These are phyloP conservation scores for Amblyteles armatorius DNA, from an alignment of 2,888 invertebrate genomes.

Conservation along the genomic window DNA sequence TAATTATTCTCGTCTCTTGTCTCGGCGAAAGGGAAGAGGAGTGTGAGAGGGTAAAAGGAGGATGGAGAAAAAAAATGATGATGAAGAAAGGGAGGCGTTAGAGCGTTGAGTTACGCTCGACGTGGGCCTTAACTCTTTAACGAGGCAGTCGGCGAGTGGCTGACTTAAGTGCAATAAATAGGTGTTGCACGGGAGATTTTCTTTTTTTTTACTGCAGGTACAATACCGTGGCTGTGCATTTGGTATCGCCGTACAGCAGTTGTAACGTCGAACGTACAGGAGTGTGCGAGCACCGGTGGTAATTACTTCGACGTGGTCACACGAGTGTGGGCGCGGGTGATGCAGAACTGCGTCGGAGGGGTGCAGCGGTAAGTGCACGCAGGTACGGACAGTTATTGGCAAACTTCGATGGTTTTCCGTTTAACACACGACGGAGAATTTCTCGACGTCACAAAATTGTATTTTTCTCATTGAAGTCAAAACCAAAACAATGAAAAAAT, in stretches of 20 bases:
- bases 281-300: slow-evolving; percentile 21
- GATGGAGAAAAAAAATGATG: slow-evolving; percentile 14
- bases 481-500: background rate
- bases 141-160: slow-evolving; percentile 63
- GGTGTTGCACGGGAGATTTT: slow-evolving; percentile 49
- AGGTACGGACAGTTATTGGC: background rate
- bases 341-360: slow-evolving; percentile 22
- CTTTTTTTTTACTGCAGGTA: slow-evolving; percentile 1
- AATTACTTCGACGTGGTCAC: slow-evolving; percentile 41
- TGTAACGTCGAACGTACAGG: slow-evolving; percentile 1
- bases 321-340: slow-evolving; percentile 24
- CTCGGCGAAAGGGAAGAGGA: background rate
- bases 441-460: background rate
- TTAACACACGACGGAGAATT: background rate
- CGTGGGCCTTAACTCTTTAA: slow-evolving; percentile 68
- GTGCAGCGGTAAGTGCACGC: background rate
- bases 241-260: slow-evolving; percentile 14
- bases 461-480: background rate
- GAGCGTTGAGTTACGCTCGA: slow-evolving; percentile 64
- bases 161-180: slow-evolving; percentile 68
- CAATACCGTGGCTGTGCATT: background rate
- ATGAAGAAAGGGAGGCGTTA: slow-evolving; percentile 55
- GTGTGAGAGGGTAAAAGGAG: slow-evolving; percentile 11
- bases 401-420: background rate
- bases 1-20: slow-evolving; percentile 57